These are phyloP conservation scores for Boloria selene DNA, from an alignment of 2,888 invertebrate genomes.

Conservation along the genomic window DNA sequence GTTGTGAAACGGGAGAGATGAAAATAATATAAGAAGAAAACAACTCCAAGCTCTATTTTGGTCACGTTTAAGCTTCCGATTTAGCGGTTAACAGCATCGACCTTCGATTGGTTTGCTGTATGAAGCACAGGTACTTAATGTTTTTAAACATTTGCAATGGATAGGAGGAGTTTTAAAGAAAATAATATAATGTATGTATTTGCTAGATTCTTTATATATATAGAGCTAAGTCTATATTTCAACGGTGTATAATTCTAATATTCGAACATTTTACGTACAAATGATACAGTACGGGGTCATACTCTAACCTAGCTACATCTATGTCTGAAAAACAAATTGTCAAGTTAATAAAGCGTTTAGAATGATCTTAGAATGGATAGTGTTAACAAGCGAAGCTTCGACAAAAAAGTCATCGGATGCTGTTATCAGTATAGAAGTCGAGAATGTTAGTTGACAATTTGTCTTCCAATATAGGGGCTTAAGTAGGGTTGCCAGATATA, in stretches of 20 bases:
- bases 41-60: slow-evolving; percentile 76
- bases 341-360: slow-evolving; percentile 79
- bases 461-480: slow-evolving; percentile 61
- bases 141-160: slow-evolving; percentile 43
- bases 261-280: slow-evolving; percentile 14
- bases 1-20: slow-evolving; percentile 73
- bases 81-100: slow-evolving; percentile 59
- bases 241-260: not conserved
- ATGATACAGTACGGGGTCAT: slow-evolving; percentile 65
- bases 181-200: not conserved
- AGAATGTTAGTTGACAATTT: slow-evolving; percentile 82
- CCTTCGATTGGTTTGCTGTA: slow-evolving; percentile 50
- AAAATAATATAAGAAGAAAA: slow-evolving; percentile 74
- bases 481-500: slow-evolving; percentile 20
- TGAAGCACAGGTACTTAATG: slow-evolving; percentile 60
- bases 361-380: slow-evolving; percentile 57
- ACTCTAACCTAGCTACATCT: slow-evolving; percentile 68
- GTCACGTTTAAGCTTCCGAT: slow-evolving; percentile 78
- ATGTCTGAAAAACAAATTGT: slow-evolving; percentile 80
- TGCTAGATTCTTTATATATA: not conserved
- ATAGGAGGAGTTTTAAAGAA: slow-evolving; percentile 3
- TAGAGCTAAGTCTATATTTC: slow-evolving; percentile 4
- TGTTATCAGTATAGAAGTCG: slow-evolving; percentile 78
- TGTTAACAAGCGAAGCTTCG: slow-evolving; percentile 80
- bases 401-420: slow-evolving; percentile 71